phyloP scores from a whole-genome alignment of 1,140 invertebrate species.

The Sitophilus oryzae region DNA sequence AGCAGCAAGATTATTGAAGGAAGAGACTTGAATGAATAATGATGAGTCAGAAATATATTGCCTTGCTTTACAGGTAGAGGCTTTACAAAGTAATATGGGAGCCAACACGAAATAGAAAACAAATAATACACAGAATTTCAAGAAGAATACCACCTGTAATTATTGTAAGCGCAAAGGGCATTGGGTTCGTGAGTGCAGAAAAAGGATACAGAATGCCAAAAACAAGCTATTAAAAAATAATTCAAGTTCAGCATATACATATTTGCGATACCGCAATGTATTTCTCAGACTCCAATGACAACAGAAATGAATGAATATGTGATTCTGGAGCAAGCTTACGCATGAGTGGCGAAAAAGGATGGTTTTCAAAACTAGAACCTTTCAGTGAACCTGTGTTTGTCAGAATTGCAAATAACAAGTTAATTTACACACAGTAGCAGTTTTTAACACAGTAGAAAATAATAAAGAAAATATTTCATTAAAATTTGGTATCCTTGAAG shows the following conservation, averaged over 20 bases:
- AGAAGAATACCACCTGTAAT: conserved; percentile 14
- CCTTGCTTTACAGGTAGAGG: conserved; percentile 26
- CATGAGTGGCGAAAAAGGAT: conserved; percentile 11
- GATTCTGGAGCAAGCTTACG: conserved; percentile 7
- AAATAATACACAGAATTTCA: conserved; percentile 8
- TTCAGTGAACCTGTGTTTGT: no score
- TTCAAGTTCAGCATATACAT: conserved; percentile 4
- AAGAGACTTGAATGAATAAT: conserved; percentile 37
- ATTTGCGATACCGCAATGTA: conserved; percentile 8
- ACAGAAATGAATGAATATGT: conserved; percentile 4
- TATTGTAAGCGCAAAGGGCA: conserved; percentile 11
- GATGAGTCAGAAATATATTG: no score
- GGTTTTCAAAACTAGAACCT: no score
- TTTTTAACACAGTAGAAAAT: no score
- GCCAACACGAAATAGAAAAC: no score
- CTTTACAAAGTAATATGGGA: conserved; percentile 9
- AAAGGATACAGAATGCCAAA: conserved; percentile 5
- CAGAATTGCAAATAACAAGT: no score
- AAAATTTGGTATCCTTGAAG: no score
- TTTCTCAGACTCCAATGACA: conserved; percentile 4
- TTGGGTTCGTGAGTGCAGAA: conserved; percentile 10
- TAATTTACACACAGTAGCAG: no score
- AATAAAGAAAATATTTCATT: no score
- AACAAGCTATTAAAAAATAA: conserved; percentile 2
- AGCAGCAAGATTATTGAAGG: conserved; percentile 36